These are phyloP conservation scores for Acinonyx jubatus DNA, from an alignment of 2,113 vertebrate genomes.

Conservation along the genomic window DNA sequence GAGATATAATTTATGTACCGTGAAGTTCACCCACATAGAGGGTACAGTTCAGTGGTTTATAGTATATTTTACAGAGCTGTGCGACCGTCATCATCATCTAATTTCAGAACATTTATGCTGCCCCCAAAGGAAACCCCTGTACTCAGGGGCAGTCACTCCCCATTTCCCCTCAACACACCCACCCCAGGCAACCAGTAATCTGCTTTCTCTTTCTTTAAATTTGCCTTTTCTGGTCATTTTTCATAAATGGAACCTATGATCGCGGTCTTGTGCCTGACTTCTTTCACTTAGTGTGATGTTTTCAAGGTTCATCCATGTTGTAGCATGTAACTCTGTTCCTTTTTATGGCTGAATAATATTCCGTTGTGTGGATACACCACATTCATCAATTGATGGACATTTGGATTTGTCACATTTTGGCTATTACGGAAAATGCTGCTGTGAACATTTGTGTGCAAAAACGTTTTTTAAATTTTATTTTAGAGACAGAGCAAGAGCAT, in stretches of 20 bases:
- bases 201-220: neutral
- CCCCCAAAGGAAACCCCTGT: neutral
- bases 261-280: neutral
- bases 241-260: accelerated
- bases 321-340: neutral
- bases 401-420: neutral
- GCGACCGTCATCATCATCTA: neutral
- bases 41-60: neutral
- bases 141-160: neutral
- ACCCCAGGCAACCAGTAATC: neutral
- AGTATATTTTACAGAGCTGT: neutral
- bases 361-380: neutral
- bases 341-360: neutral
- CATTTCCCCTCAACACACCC: neutral
- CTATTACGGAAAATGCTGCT: neutral
- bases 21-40: neutral
- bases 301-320: accelerated
- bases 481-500: too few species aligned
- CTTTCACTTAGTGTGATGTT: neutral
- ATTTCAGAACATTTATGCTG: neutral
- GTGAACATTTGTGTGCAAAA: neutral
- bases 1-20: neutral
- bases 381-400: neutral
- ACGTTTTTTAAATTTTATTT: too few species aligned
- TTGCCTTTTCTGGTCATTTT: neutral